Evolutionary conservation across 2,113 vertebrate species (phyloP).

Genomic region (Sylvia atricapilla): DNA sequence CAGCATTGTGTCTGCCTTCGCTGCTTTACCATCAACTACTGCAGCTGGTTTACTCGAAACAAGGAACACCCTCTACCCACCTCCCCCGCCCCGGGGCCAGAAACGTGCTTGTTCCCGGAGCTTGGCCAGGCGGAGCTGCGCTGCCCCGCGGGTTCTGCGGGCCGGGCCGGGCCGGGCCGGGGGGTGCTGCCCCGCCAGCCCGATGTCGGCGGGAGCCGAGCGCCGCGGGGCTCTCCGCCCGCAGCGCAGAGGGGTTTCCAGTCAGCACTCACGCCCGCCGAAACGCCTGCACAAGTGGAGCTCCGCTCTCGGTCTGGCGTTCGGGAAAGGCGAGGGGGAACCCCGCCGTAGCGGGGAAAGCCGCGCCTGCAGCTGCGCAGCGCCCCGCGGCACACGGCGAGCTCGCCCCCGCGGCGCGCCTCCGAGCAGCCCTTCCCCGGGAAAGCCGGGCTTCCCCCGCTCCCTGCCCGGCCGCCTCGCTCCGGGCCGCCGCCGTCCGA

Average conservation of each 20-base stretch:
- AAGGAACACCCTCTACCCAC: slow-evolving; percentile 67
- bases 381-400: not conserved
- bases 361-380: not conserved
- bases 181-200: not conserved
- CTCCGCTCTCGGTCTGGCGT: not conserved
- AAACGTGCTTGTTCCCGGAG: slow-evolving; percentile 33
- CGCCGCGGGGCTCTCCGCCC: not conserved
- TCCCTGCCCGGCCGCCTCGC: not conserved
- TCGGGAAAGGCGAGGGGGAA: not conserved
- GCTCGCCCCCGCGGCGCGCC: not conserved
- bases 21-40: slow-evolving; percentile 79
- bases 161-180: not conserved
- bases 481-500: not conserved
- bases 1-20: slow-evolving; percentile 85
- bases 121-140: slow-evolving; percentile 12
- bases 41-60: slow-evolving; percentile 83
- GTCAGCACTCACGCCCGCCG: not conserved
- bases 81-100: slow-evolving; percentile 2
- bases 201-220: not conserved
- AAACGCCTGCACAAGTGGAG: not conserved
- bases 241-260: not conserved
- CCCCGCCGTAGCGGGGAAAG: not conserved
- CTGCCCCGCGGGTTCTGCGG: not conserved
- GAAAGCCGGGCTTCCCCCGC: not conserved
- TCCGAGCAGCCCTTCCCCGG: not conserved